Evolutionary conservation across 2,113 vertebrate species (phyloP), one percentile per base, ranked within the genome.

Genomic region (Bubo bubo): DNA sequence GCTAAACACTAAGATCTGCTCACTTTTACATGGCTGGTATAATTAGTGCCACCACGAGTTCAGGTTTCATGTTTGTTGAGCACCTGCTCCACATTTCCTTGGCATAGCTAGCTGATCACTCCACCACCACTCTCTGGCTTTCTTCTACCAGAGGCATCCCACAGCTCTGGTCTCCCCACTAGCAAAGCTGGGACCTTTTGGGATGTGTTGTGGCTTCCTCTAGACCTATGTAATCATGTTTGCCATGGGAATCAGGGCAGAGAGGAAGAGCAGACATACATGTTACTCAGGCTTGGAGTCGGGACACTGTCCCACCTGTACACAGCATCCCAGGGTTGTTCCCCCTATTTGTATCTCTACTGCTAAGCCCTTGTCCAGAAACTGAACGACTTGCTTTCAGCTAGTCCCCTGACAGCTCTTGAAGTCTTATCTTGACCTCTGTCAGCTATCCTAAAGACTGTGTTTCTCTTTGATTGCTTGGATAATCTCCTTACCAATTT

Each of bases 281-380:
- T 45, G 43, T 45, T 7, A 45, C 43, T 45, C 43, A 45, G 43
- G 43, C 43, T 45, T 45, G 43, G 43, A 18, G 43, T 45, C 17
- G 17, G 43, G 15, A 45, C 43, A 45, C 43, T 45, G 43, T 60
- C n/a, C 19, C 16, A 41, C 10, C 23, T 28, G 5, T 14, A 32
- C 0, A 0, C 8, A 52, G 28, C 14, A 67, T 5, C 7, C 7
- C 43, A 49, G 4, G 5, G 19, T 3, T 43, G n/a, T 75, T 86
- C 18, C 13, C 19, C 5, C 22, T 53, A 8, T 88, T 83, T 66
- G 8, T 30, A 27, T 45, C 10, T 67, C 53, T 62, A 6, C 20
- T 76, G 34, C 16, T 73, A 74, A 74, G 9, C 16, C 12, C 39
- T 60, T 52, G 10, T 22, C 43, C 47, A 75, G 66, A 75, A 80